Evolutionary conservation across 2,797 vertebrate species (phyloP).

Genomic region (Falco biarmicus): DNA sequence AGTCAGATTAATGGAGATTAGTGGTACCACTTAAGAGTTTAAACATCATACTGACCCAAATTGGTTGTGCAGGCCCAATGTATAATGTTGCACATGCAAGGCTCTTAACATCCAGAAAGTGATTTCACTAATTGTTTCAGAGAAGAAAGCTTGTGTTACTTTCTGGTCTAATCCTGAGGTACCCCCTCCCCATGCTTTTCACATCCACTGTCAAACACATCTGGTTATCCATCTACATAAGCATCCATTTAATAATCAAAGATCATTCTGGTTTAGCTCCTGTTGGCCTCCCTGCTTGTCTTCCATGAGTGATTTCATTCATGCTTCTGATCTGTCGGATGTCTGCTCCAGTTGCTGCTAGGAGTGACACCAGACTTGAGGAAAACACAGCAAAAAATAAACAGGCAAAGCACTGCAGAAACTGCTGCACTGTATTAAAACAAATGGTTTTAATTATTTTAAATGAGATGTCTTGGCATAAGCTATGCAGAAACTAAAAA

Average conservation of each 20-base stretch:
- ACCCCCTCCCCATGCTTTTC: not conserved
- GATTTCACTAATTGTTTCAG: constrained; percentile 77
- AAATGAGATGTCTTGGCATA: constrained; percentile 27
- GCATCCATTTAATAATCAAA: constrained; percentile 74
- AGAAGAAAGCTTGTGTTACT: constrained; percentile 67
- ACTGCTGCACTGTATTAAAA: constrained; percentile 27
- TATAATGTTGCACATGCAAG: not conserved
- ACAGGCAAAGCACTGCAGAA: constrained; percentile 39
- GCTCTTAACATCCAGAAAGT: constrained; percentile 59
- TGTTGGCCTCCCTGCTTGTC: constrained; percentile 30
- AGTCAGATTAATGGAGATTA: constrained; percentile 86
- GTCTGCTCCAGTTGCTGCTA: not conserved
- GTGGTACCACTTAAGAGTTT: constrained; percentile 84
- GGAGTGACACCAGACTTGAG: not conserved
- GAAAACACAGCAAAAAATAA: constrained; percentile 39
- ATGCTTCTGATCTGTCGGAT: constrained; percentile 38
- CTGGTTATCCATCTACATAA: constrained; percentile 39
- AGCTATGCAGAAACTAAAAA: not conserved
- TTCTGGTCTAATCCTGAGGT: constrained; percentile 60
- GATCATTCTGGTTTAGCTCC: constrained; percentile 28
- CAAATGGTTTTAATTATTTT: constrained; percentile 63
- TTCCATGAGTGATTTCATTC: constrained; percentile 47
- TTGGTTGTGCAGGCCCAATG: constrained; percentile 52
- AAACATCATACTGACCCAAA: constrained; percentile 83
- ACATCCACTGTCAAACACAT: constrained; percentile 27